A percentile compares a stretch with the other conserved stretches of the same genome.
These are phyloP conservation scores for Drosophila algonquin DNA, from an alignment of 2,888 invertebrate genomes.

Conservation along the genomic window DNA sequence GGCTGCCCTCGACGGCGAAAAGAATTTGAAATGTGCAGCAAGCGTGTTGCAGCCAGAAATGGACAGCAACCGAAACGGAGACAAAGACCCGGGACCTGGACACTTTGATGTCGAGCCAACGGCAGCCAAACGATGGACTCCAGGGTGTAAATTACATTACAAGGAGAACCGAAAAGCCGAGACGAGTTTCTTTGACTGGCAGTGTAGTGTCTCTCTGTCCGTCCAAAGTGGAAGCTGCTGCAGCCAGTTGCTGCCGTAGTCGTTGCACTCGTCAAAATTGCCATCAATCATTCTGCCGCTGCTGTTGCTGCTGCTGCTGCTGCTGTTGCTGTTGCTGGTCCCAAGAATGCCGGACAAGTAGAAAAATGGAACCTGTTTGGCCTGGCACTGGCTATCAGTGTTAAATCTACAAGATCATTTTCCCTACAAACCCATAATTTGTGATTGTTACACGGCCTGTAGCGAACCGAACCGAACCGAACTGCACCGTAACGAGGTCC, in stretches of 20 bases:
- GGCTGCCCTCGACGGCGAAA: conserved; percentile 47
- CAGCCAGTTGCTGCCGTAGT: conserved; percentile 41
- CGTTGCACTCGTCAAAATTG: conserved; percentile 3
- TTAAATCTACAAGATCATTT: conserved; percentile 81
- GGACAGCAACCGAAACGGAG: conserved; percentile 2
- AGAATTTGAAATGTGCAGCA: conserved; percentile 73
- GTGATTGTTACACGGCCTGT: conserved; percentile 71
- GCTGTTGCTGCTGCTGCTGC: conserved; percentile 30
- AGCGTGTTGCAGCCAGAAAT: conserved; percentile 52
- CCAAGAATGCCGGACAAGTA: conserved; percentile 58
- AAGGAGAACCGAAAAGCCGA: conserved; percentile 40
- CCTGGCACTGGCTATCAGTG: conserved; percentile 67
- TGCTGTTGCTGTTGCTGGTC: conserved; percentile 71
- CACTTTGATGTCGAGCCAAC: not conserved
- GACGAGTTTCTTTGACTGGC: conserved; percentile 3
- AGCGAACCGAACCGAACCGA: conserved; percentile 47
- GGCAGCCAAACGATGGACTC: conserved; percentile 6
- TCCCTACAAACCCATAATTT: conserved; percentile 74
- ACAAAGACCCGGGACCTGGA: conserved; percentile 10
- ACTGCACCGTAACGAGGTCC: conserved; percentile 28
- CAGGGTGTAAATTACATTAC: conserved; percentile 73
- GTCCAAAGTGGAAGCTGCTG: conserved; percentile 32
- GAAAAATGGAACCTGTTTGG: conserved; percentile 74
- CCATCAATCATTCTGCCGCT: conserved; percentile 7
- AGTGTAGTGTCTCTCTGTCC: not conserved